Evolutionary conservation across 2,888 invertebrate genomes (phyloP), one percentile per base, ranked within the genome.

Genomic region (Zelleria hepariella): DNA sequence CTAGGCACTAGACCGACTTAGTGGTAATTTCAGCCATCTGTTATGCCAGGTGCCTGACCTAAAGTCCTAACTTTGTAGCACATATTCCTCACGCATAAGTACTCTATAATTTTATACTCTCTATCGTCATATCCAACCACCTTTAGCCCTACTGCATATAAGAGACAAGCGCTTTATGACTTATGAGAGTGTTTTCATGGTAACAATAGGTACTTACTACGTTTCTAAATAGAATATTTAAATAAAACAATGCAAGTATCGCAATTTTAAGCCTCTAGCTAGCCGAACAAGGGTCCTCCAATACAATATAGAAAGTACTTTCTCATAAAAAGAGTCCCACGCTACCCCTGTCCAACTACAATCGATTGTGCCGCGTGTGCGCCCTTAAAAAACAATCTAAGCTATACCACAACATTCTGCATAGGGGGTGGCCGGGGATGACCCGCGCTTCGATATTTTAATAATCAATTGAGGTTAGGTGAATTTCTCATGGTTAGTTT

Each of bases 311-410:
- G 24, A 15, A 24, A 10, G 10, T 10, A 32, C 21, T 55, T 55
- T 32, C 55, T 49, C 49, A 61, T 53, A 60, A 53, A 52, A 58
- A 3, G 24, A 25, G 32, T 62, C 61, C 61, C 62, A 61, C 61
- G 62, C 59, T 61, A 48, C 25, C 58, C 58, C 51, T 60, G 48
- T 57, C 26, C 8, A 20, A 20, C 32, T 26, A 20, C 7, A 56
- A 55, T 55, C 32, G 55, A 55, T 51, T 52, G 21, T 64, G 65
- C 66, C 65, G 70, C 74, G 75, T 72, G 75, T 66, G 70, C 69
- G 71, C 75, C 80, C 86, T 86, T 79, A 72, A 83, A 80, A 85
- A 83, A 85, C 85, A 86, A 85, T 86, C 79, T 82, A 82, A 83
- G 80, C 82, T 85, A 80, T 78, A 74, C 55, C 55, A 32, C 55